These are phyloP conservation scores for Nymphalis io DNA, from an alignment of 1,140 invertebrate genomes.

Conservation along the genomic window DNA sequence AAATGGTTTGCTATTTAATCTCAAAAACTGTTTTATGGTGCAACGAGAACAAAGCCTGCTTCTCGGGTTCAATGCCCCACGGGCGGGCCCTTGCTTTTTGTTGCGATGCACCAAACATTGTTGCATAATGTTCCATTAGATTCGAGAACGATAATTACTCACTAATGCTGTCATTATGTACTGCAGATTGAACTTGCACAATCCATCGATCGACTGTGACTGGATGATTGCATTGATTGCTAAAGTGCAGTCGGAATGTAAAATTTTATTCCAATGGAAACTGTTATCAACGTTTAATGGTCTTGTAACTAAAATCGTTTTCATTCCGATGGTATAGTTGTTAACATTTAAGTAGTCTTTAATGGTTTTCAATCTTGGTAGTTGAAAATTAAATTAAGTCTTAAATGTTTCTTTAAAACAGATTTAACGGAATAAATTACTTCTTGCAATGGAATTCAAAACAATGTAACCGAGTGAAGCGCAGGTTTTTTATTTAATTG, in stretches of 20 bases:
- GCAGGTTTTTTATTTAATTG: too few species aligned
- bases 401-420: too few species aligned
- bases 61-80: slow-evolving; percentile 15
- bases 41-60: slow-evolving; percentile 11
- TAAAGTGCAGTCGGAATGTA: not conserved
- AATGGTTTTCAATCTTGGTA: too few species aligned
- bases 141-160: slow-evolving; percentile 7
- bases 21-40: not conserved
- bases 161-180: slow-evolving; percentile 1
- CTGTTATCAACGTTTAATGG: not conserved
- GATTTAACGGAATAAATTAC: too few species aligned
- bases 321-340: too few species aligned
- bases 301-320: not conserved
- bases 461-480: too few species aligned
- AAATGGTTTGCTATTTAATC: not conserved
- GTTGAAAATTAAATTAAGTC: too few species aligned
- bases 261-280: not conserved
- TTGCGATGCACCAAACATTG: slow-evolving; percentile 9
- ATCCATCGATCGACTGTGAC: not conserved
- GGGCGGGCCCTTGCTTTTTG: slow-evolving; percentile 19
- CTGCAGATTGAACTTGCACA: slow-evolving; percentile 20
- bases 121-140: slow-evolving; percentile 23
- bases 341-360: too few species aligned
- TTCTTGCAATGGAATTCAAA: too few species aligned
- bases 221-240: not conserved